Conservation (phyloP, 2,888 invertebrate species). For the Cheilosia impressa region DNA sequence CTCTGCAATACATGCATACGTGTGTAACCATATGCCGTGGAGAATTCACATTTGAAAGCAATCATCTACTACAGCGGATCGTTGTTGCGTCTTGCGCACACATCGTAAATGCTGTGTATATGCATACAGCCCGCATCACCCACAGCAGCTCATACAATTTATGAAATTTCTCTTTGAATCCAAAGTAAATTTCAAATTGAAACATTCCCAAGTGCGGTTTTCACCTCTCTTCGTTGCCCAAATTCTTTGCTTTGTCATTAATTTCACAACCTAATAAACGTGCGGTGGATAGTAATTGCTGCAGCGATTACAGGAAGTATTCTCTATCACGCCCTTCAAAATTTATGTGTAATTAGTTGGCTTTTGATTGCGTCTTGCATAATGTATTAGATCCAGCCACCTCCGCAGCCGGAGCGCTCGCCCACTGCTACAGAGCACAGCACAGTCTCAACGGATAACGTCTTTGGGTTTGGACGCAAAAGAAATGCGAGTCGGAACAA, state of each 20-base stretch:
- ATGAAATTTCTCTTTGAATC: conserved; percentile 62
- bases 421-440: too few relatives aligned
- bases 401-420: background rate
- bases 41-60: conserved; percentile 55
- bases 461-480: background rate
- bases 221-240: conserved; percentile 3
- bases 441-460: conserved; percentile 2
- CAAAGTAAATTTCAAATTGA: conserved; percentile 66
- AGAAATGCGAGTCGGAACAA: conserved; percentile 1
- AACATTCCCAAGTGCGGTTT: conserved; percentile 63
- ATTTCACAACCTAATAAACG: conserved; percentile 46
- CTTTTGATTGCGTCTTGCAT: conserved; percentile 63
- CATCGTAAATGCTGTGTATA: conserved; percentile 19
- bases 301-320: conserved; percentile 40
- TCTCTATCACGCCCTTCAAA: background rate
- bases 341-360: conserved; percentile 62
- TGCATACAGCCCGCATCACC: background rate
- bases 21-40: background rate
- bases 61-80: conserved; percentile 30
- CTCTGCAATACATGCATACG: background rate
- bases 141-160: conserved; percentile 34
- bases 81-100: conserved; percentile 40
- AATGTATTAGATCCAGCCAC: conserved; percentile 26
- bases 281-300: conserved; percentile 60
- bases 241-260: conserved; percentile 55